phyloP scores from a whole-genome alignment of 2,113 vertebrate genomes.

The Anhinga rufa region DNA sequence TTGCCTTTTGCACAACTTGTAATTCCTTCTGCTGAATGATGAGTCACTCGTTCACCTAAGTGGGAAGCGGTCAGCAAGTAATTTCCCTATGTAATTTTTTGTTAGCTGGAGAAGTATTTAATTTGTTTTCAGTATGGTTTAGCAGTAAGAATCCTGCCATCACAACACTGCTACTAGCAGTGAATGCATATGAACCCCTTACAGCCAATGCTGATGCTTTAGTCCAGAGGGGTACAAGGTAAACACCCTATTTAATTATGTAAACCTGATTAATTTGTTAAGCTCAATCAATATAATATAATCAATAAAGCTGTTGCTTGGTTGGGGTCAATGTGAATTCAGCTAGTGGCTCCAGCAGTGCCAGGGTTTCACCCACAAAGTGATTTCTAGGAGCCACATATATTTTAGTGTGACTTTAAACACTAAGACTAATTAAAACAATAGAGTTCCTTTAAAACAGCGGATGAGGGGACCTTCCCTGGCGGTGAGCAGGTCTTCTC shows the following conservation, averaged over 20 bases:
- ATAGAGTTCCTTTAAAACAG: background rate
- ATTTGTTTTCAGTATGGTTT: background rate
- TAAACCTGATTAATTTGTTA: background rate
- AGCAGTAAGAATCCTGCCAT: background rate
- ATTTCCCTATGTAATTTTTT: background rate
- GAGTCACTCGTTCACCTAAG: conserved; percentile 22
- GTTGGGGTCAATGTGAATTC: background rate
- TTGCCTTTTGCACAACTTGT: conserved; percentile 26
- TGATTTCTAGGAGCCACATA: background rate
- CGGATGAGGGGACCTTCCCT: background rate
- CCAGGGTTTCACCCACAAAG: background rate
- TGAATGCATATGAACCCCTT: background rate
- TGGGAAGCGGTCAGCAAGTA: background rate
- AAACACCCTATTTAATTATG: background rate
- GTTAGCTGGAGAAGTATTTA: background rate
- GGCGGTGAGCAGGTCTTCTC: background rate
- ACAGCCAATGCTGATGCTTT: background rate
- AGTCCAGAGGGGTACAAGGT: background rate
- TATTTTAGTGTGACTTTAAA: background rate
- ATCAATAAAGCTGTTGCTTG: background rate
- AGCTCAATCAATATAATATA: background rate
- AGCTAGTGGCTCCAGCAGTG: background rate
- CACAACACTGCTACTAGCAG: background rate
- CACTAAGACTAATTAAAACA: background rate
- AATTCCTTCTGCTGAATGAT: conserved; percentile 38